phyloP scores from a whole-genome alignment of 1,140 invertebrate species.

The Tetramorium parvispinum region DNA sequence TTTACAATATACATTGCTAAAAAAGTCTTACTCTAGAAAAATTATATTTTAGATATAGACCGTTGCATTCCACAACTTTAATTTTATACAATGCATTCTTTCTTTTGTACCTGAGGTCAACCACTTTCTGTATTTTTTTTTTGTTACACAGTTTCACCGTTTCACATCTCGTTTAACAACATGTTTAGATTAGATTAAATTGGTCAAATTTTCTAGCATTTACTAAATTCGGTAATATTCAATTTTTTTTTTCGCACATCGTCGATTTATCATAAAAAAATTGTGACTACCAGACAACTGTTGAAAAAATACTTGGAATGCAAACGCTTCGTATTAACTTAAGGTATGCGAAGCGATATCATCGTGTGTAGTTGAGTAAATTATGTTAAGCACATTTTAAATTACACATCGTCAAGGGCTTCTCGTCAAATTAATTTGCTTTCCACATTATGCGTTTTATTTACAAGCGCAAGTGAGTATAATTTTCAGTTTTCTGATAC shows the following conservation, averaged over 20 bases:
- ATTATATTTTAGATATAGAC: conserved; percentile 27
- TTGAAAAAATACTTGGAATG: conserved; percentile 70
- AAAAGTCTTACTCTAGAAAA: conserved; percentile 59
- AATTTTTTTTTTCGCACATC: neutral
- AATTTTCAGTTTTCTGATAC: neutral
- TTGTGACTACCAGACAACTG: neutral
- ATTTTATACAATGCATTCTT: conserved; percentile 34
- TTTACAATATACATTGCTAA: conserved; percentile 73
- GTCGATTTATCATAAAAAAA: neutral
- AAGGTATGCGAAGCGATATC: conserved; percentile 46
- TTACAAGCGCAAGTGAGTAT: neutral
- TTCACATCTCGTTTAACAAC: conserved; percentile 24
- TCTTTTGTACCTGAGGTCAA: conserved; percentile 67
- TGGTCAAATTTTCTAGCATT: conserved; percentile 33
- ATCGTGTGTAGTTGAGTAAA: conserved; percentile 14
- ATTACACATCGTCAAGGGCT: conserved; percentile 33
- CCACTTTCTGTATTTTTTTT: conserved; percentile 53
- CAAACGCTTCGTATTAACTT: conserved; percentile 49
- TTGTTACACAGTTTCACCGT: conserved; percentile 24
- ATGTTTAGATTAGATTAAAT: conserved; percentile 48
- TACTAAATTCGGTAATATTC: conserved; percentile 17
- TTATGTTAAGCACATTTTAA: conserved; percentile 43
- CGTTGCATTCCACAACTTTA: conserved; percentile 53
- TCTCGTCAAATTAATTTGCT: conserved; percentile 54
- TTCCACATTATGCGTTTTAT: conserved; percentile 62